phyloP scores from a whole-genome alignment of 2,888 invertebrate genomes.

The Itoplectis maculator region DNA sequence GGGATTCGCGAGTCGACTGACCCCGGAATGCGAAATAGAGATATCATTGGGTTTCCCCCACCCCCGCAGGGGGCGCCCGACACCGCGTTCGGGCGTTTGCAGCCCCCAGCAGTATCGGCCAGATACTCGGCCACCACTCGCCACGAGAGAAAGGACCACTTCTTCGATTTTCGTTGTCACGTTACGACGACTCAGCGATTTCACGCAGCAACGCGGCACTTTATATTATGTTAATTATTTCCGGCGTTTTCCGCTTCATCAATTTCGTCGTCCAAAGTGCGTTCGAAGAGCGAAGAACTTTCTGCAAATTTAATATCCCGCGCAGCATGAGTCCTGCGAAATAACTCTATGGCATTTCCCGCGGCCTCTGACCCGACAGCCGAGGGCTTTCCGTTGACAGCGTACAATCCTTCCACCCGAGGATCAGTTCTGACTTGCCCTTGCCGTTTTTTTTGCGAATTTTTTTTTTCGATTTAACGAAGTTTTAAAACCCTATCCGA shows the following conservation, averaged over 20 bases:
- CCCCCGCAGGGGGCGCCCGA: neutral
- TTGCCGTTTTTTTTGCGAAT: no score
- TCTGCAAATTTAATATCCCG: no score
- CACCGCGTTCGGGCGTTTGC: slow-evolving; percentile 32
- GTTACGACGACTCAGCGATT: slow-evolving; percentile 36
- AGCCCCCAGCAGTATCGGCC: slow-evolving; percentile 28
- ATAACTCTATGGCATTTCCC: no score
- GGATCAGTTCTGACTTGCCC: no score
- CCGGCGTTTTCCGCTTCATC: neutral
- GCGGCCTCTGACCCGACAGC: neutral
- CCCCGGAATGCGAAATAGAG: slow-evolving; percentile 72
- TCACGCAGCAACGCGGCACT: neutral
- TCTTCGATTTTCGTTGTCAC: slow-evolving; percentile 41
- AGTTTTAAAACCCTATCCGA: no score
- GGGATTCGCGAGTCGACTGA: slow-evolving; percentile 78
- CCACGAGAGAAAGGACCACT: slow-evolving; percentile 10
- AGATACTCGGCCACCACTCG: slow-evolving; percentile 29
- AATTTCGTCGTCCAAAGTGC: neutral
- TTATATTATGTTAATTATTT: slow-evolving; percentile 10
- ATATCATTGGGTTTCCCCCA: slow-evolving; percentile 65
- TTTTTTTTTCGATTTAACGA: no score
- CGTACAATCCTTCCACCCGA: no score
- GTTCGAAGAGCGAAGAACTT: neutral
- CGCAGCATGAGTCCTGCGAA: no score
- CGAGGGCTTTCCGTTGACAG: neutral